These are phyloP conservation scores for Didymodactylos carnosus DNA, from an alignment of 2,888 invertebrate genomes.

Conservation along the genomic window DNA sequence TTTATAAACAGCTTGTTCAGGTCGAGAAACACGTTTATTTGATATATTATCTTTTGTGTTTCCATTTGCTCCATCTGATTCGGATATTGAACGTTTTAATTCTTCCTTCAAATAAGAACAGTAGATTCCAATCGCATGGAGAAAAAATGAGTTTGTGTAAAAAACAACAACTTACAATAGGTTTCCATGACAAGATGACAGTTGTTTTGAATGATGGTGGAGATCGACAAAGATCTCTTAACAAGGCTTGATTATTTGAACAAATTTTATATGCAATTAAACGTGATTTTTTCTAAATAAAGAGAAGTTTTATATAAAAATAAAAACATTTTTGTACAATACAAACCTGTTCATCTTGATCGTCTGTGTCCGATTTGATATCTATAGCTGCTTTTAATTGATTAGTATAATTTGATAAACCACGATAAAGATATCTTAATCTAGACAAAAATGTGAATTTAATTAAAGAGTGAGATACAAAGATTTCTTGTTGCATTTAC, in stretches of 20 bases:
- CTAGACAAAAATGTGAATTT: neutral
- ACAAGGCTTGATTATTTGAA: conserved; percentile 70
- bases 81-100: conserved; percentile 8
- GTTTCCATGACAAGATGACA: conserved; percentile 32
- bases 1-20: neutral
- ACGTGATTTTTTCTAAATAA: conserved; percentile 40
- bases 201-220: conserved; percentile 67
- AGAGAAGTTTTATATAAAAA: neutral
- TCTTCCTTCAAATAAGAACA: neutral
- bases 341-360: neutral
- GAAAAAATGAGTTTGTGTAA: too few relatives aligned
- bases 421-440: neutral
- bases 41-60: neutral
- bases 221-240: conserved; percentile 76
- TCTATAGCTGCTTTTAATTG: neutral
- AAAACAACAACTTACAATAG: conserved; percentile 10
- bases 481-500: too few relatives aligned
- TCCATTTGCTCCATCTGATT: neutral
- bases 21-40: neutral
- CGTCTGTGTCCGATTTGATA: neutral
- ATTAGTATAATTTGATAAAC: neutral
- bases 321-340: neutral
- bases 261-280: conserved; percentile 61
- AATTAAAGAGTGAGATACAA: too few relatives aligned
- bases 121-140: neutral